Base-by-base conservation (phyloP, 2,797 vertebrate genomes). In the Sebastes miniatus region DNA sequence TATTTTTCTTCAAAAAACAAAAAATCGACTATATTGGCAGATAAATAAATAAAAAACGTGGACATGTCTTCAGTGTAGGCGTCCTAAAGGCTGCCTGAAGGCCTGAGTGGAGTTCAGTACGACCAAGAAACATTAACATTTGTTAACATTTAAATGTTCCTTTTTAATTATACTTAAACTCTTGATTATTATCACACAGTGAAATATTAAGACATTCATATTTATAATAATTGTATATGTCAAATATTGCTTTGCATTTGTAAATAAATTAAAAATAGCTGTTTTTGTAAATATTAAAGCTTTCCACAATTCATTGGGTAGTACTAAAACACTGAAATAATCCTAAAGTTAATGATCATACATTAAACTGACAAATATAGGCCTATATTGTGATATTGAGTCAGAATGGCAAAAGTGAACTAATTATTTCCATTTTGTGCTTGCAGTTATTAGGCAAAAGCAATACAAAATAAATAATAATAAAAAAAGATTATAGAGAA, bases 31-130 rank as follows among this genome's bases (percentile, higher is more conserved):
- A 16, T 3, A 36, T 3, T 67, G n/a, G 14, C 6, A 70, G 8
- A 47, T 47, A 8, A 47, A 20, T 29, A 39, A 58, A 61, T 54
- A 68, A 29, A 3, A 27, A 56, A 6, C 4, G 8, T 18, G 18
- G 3, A 43, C 6, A 39, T 65, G 36, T 58, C 8, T 8, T 57
- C 32, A 36, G 3, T 36, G 25, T 16, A 24, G 5, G 59, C 31
- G 50, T 54, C 32, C 4, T 9, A 2, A 27, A 11, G 52, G 11
- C 47, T 14, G 54, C 50, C 25, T 71, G 27, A 36, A 85, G 81
- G 77, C 82, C 82, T 76, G 12, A 39, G 6, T 5, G 8, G 16
- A 77, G 25, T 63, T 80, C 69, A 73, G 7, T 9, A 18, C 34
- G 8, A 22, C 13, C n/a, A 10, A 77, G 14, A 62, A 59, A 31